These are phyloP conservation scores for Oryzias celebensis DNA, from an alignment of 2,113 vertebrate genomes.

Conservation along the genomic window DNA sequence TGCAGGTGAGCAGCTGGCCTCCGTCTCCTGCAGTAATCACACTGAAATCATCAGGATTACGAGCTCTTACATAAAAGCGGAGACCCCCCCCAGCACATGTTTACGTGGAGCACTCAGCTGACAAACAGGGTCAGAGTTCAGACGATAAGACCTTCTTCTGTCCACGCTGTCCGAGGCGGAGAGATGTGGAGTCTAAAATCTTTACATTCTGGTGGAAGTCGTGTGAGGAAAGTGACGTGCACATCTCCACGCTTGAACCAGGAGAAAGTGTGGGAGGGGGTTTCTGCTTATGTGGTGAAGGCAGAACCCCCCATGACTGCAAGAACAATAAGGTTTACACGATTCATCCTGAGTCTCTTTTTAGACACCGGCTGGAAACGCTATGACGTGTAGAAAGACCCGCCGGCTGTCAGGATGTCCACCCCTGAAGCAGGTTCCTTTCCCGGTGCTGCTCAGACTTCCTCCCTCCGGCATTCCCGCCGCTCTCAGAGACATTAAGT, in stretches of 20 bases:
- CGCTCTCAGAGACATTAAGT: conserved; percentile 34
- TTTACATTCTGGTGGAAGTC: too few relatives aligned
- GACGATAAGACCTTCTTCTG: conserved; percentile 28
- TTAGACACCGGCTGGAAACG: conserved; percentile 48
- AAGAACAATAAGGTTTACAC: conserved; percentile 73
- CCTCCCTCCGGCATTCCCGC: conserved; percentile 52
- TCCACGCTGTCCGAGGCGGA: not conserved
- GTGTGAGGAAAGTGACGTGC: too few relatives aligned
- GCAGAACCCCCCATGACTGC: conserved; percentile 51
- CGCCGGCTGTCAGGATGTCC: conserved; percentile 34
- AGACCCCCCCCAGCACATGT: conserved; percentile 15
- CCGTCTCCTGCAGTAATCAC: conserved; percentile 14
- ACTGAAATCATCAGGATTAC: conserved; percentile 39
- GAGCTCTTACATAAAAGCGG: conserved; percentile 29
- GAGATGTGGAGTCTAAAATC: not conserved
- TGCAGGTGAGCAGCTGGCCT: conserved; percentile 11
- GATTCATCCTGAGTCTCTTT: conserved; percentile 65
- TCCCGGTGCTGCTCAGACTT: conserved; percentile 42
- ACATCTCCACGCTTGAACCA: not conserved
- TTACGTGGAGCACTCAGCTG: conserved; percentile 20
- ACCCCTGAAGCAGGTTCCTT: conserved; percentile 47
- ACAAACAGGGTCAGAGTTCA: conserved; percentile 53
- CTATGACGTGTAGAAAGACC: conserved; percentile 44
- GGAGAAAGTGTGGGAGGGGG: conserved; percentile 39
- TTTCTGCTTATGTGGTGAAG: conserved; percentile 13